Percentiles rank a stretch among this genome's conserved stretches.
These are phyloP conservation scores for Drosophila neutralis DNA, from an alignment of 2,888 invertebrate species.

Conservation along the genomic window DNA sequence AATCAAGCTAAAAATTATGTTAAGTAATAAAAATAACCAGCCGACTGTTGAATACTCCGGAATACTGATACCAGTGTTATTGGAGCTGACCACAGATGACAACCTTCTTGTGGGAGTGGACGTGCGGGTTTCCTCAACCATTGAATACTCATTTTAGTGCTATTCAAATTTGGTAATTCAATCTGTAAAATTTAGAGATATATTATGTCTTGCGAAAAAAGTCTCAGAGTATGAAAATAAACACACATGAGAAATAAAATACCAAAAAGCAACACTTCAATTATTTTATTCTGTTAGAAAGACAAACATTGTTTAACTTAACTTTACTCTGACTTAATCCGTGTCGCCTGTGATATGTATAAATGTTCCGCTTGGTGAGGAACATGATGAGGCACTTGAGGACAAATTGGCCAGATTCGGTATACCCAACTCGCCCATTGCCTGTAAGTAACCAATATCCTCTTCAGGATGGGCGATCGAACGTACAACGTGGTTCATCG, in stretches of 20 bases:
- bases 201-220: no score
- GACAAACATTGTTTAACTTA: background rate
- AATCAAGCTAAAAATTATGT: background rate
- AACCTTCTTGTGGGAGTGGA: background rate
- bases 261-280: no score
- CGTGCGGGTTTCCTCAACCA: background rate
- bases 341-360: slow-evolving; percentile 46
- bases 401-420: background rate
- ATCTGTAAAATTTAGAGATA: background rate
- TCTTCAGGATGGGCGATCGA: slow-evolving; percentile 2
- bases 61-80: background rate
- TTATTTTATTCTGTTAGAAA: no score
- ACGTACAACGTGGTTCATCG: slow-evolving; percentile 38
- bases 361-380: background rate
- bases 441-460: slow-evolving; percentile 19
- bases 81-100: background rate
- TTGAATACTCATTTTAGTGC: background rate
- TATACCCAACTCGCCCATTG: background rate
- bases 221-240: no score
- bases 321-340: slow-evolving; percentile 12
- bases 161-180: background rate
- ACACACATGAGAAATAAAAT: no score
- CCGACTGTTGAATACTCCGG: background rate
- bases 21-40: background rate
- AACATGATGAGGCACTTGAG: background rate